Percentiles rank a stretch among this genome's conserved stretches.
Conservation (phyloP, 2,797 vertebrate genomes). For the Tragopan temminckii region DNA sequence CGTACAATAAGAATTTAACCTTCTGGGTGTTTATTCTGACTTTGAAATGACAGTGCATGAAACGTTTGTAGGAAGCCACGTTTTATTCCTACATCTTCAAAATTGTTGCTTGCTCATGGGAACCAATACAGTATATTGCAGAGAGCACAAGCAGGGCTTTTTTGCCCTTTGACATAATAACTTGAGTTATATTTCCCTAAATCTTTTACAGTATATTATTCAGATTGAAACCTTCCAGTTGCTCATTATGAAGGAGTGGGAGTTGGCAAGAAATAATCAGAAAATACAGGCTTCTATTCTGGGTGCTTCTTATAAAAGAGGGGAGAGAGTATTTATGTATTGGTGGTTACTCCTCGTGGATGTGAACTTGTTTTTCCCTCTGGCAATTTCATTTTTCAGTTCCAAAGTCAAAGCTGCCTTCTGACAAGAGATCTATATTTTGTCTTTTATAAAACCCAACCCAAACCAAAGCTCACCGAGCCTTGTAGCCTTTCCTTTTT, state of each 20-base stretch:
- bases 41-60: background rate
- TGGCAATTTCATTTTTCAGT: background rate
- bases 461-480: background rate
- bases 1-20: background rate
- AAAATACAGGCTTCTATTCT: background rate
- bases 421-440: background rate
- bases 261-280: slow-evolving; percentile 44
- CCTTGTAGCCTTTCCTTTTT: background rate
- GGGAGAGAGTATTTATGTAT: background rate
- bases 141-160: background rate
- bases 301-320: background rate
- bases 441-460: background rate
- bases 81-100: background rate
- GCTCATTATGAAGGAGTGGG: slow-evolving; percentile 43
- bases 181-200: slow-evolving; percentile 59
- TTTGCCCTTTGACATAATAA: background rate
- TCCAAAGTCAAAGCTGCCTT: background rate
- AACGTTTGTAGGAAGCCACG: background rate
- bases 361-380: background rate
- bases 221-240: slow-evolving; percentile 64
- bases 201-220: background rate
- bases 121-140: background rate
- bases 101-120: background rate
- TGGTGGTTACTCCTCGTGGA: background rate
- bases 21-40: background rate